These are phyloP conservation scores for Ancistrus triradiatus DNA, from an alignment of 2,113 vertebrate species.

Conservation along the genomic window DNA sequence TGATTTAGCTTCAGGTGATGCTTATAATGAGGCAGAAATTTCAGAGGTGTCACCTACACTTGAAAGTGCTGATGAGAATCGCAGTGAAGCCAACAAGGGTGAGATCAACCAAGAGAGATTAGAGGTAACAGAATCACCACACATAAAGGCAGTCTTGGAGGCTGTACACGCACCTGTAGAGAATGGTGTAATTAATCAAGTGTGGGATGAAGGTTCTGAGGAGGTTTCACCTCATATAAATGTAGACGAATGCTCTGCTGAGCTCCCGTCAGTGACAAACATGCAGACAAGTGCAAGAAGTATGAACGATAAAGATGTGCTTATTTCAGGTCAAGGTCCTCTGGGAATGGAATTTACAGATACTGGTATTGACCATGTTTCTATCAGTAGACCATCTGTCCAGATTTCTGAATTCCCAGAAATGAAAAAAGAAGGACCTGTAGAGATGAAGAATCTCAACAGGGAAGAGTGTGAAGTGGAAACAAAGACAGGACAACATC, in stretches of 20 bases:
- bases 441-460: not conserved
- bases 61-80: conserved; percentile 37
- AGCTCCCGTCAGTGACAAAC: conserved; percentile 37
- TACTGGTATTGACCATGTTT: too few species aligned
- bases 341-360: too few species aligned
- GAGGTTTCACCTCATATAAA: conserved; percentile 21
- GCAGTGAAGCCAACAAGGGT: not conserved
- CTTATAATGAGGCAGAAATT: not conserved
- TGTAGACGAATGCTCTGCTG: conserved; percentile 13
- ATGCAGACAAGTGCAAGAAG: conserved; percentile 35
- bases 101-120: conserved; percentile 2
- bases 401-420: not conserved
- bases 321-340: too few species aligned
- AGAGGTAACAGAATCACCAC: conserved; percentile 23
- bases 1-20: not conserved
- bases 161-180: conserved; percentile 21
- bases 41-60: conserved; percentile 18
- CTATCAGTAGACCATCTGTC: too few species aligned
- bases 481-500: too few species aligned
- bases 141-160: conserved; percentile 26
- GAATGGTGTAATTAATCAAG: conserved; percentile 38
- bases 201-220: conserved; percentile 42
- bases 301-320: conserved; percentile 41
- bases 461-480: not conserved
- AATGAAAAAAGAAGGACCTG: not conserved